Conservation (phyloP, 2,888 invertebrate genomes). For the Ditula angustiorana region DNA sequence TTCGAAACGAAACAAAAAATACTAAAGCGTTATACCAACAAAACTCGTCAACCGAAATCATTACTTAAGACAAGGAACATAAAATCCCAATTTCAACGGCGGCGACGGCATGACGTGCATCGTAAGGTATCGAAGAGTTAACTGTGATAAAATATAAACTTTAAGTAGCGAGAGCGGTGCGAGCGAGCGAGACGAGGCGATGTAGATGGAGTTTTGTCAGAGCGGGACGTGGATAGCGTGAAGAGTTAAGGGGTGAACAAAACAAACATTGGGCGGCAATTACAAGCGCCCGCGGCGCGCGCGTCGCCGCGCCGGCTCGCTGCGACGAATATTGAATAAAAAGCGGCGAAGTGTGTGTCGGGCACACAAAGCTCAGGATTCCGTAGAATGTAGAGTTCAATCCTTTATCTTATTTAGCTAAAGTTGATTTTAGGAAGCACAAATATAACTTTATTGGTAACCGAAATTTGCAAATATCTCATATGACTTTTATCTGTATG, state of each 20-base stretch:
- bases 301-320: slow-evolving; percentile 58
- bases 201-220: slow-evolving; percentile 9
- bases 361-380: too few species aligned
- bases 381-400: too few species aligned
- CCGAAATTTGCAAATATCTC: too few species aligned
- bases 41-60: slow-evolving; percentile 35
- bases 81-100: slow-evolving; percentile 37
- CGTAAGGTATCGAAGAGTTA: slow-evolving; percentile 56
- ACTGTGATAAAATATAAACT: slow-evolving; percentile 67
- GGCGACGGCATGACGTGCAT: slow-evolving; percentile 34
- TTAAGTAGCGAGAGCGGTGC: slow-evolving; percentile 63
- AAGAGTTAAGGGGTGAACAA: slow-evolving; percentile 68
- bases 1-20: slow-evolving; percentile 43
- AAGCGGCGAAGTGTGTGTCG: too few species aligned
- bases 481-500: too few species aligned
- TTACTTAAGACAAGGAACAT: slow-evolving; percentile 22
- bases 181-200: slow-evolving; percentile 48
- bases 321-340: slow-evolving; percentile 52
- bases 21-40: slow-evolving; percentile 31
- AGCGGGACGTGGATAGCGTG: slow-evolving; percentile 45
- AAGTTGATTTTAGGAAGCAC: too few species aligned
- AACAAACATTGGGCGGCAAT: slow-evolving; percentile 77
- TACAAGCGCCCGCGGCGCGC: slow-evolving; percentile 71
- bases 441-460: too few species aligned
- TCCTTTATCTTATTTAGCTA: too few species aligned